phyloP scores from a whole-genome alignment of 1,140 invertebrate genomes.

The Heliconius eleuchia region DNA sequence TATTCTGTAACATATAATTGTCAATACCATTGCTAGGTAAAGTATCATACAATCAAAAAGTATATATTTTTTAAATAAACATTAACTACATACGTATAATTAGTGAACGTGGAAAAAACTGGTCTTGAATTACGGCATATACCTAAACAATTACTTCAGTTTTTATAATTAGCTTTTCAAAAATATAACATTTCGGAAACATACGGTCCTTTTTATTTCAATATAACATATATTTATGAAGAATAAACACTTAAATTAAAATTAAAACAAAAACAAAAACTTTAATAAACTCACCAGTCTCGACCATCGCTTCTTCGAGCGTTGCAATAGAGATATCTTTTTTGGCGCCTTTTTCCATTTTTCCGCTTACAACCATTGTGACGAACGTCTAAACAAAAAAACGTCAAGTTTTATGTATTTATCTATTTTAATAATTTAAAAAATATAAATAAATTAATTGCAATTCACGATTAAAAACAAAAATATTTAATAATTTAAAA shows the following conservation, averaged over 20 bases:
- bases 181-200: not conserved
- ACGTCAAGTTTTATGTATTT: not conserved
- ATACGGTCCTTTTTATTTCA: not conserved
- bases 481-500: not conserved
- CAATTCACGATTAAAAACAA: not conserved
- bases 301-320: slow-evolving; percentile 66
- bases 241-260: not conserved
- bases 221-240: not conserved
- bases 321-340: slow-evolving; percentile 44
- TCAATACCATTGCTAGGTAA: too few relatives aligned
- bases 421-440: not conserved
- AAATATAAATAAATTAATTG: not conserved
- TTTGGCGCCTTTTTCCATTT: slow-evolving; percentile 47
- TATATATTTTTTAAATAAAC: too few relatives aligned
- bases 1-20: too few relatives aligned
- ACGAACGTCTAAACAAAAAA: not conserved
- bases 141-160: too few relatives aligned
- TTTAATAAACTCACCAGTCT: slow-evolving; percentile 53
- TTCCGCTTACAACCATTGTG: slow-evolving; percentile 50
- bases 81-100: too few relatives aligned
- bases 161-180: too few relatives aligned
- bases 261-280: not conserved
- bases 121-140: too few relatives aligned
- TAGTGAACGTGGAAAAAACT: too few relatives aligned
- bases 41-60: too few relatives aligned